A percentile compares a stretch with the other conserved stretches of the same genome.
These are phyloP conservation scores for Lucilia sericata DNA, from an alignment of 1,140 invertebrate species.

Conservation along the genomic window DNA sequence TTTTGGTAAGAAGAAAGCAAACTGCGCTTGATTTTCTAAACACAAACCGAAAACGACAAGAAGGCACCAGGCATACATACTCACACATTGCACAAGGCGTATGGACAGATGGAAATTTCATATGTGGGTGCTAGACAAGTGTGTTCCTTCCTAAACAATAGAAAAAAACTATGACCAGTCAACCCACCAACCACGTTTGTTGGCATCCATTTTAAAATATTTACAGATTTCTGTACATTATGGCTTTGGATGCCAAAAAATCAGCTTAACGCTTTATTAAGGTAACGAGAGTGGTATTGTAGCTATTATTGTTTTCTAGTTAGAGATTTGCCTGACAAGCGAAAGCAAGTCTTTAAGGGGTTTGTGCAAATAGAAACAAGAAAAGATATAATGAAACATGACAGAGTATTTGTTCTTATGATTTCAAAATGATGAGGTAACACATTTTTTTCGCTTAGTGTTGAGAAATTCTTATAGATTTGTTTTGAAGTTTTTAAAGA, in stretches of 20 bases:
- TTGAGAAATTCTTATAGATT: no score
- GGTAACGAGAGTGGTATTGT: background rate
- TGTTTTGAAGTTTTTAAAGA: no score
- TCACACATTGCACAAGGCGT: no score
- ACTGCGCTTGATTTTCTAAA: no score
- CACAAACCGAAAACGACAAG: no score
- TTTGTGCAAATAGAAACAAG: background rate
- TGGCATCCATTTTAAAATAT: background rate
- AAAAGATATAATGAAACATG: background rate
- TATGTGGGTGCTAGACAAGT: background rate
- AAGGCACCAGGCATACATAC: no score
- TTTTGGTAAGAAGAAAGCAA: no score
- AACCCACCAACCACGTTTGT: background rate
- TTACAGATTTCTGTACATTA: background rate
- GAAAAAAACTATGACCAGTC: background rate
- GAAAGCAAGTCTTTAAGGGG: background rate
- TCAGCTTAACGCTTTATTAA: background rate
- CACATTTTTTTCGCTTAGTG: background rate
- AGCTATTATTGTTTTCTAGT: background rate
- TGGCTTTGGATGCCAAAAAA: background rate
- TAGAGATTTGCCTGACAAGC: no score
- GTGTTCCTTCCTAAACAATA: background rate
- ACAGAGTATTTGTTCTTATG: background rate
- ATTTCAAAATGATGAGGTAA: background rate
- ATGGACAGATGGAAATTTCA: background rate